Percentiles rank a stretch among this genome's conserved stretches.
Evolutionary conservation across 2,797 vertebrate species (phyloP).

Genomic region (Presbytis comata): DNA sequence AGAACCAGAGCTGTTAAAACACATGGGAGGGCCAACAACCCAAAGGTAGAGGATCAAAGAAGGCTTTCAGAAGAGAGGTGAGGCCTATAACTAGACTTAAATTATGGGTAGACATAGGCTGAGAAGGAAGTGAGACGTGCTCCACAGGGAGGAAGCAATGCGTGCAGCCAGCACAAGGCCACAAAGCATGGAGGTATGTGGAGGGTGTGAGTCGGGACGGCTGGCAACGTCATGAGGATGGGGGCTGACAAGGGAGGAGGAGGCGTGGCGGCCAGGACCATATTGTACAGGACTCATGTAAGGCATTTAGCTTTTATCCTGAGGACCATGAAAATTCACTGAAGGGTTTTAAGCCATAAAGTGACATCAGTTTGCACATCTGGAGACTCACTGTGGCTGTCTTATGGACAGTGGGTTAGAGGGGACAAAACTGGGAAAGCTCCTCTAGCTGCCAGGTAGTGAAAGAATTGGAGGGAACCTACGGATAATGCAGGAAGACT

Average conservation of each 20-base stretch:
- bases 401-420: not conserved
- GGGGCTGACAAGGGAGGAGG: not conserved
- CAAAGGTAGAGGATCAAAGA: not conserved
- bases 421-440: not conserved
- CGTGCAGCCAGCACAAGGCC: not conserved
- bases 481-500: not conserved
- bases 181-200: too few relatives aligned
- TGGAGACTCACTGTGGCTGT: not conserved
- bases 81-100: not conserved
- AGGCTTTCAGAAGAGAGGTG: not conserved
- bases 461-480: not conserved
- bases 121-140: not conserved
- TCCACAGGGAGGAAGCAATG: not conserved
- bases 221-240: rapidly evolving
- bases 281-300: not conserved
- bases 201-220: too few relatives aligned
- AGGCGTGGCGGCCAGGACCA: not conserved
- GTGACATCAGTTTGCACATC: not conserved
- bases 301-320: not conserved
- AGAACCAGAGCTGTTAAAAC: not conserved
- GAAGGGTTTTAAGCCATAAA: not conserved
- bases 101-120: not conserved
- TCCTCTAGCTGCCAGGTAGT: not conserved
- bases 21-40: rapidly evolving
- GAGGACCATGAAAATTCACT: not conserved